Percentiles rank a stretch among this genome's conserved stretches.
Conservation (phyloP, 2,797 vertebrate genomes). For the Chrysocyon brachyurus region DNA sequence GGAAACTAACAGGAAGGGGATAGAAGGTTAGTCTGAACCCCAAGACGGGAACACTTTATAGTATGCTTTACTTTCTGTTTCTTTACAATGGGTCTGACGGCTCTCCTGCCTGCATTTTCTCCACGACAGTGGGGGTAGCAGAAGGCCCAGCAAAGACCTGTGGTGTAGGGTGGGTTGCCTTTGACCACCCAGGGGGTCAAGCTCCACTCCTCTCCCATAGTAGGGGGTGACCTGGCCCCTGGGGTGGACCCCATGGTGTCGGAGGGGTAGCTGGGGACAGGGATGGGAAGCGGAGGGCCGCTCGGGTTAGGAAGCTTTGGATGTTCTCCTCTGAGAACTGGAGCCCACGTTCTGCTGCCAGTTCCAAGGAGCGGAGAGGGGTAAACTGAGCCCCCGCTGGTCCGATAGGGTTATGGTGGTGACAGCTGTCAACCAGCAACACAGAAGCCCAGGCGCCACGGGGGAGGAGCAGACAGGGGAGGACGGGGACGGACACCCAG, state of each 20-base stretch:
- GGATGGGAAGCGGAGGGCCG: neutral
- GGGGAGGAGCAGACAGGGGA: neutral
- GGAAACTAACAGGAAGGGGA: conserved; percentile 61
- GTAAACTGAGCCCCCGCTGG: neutral
- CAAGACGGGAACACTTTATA: neutral
- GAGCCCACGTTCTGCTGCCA: neutral
- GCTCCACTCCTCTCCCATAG: neutral
- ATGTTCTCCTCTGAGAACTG: neutral
- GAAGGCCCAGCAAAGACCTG: neutral
- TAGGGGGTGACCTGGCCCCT: neutral
- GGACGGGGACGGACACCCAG: neutral
- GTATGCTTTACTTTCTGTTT: conserved; percentile 45
- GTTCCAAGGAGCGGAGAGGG: neutral
- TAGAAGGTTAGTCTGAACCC: conserved; percentile 14
- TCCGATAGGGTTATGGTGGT: neutral
- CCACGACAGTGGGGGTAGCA: neutral
- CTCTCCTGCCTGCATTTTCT: conserved; percentile 73
- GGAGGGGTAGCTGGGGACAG: neutral
- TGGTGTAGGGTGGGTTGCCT: neutral
- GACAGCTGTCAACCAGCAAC: neutral
- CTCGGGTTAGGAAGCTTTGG: neutral
- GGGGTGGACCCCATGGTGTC: accelerated
- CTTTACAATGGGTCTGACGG: conserved; percentile 73
- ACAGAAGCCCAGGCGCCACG: neutral
- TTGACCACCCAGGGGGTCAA: neutral